A percentile compares a stretch with the other conserved stretches of the same genome.
These are phyloP conservation scores for Campylomormyrus tamandua DNA, from an alignment of 2,113 vertebrate genomes.

Conservation along the genomic window DNA sequence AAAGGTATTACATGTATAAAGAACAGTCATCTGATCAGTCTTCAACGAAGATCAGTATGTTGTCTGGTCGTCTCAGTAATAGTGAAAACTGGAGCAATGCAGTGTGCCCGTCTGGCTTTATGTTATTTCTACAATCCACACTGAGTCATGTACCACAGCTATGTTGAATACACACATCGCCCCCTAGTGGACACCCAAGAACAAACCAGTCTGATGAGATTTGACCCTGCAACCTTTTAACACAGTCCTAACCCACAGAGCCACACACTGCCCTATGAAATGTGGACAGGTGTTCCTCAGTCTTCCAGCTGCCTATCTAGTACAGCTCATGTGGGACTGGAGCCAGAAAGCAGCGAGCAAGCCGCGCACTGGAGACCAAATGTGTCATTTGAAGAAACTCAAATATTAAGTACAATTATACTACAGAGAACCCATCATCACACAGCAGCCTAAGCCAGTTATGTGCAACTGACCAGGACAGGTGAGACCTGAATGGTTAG, in stretches of 20 bases:
- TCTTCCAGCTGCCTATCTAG: not conserved
- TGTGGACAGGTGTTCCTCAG: too few species aligned
- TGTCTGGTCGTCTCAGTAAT: not conserved
- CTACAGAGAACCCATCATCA: not conserved
- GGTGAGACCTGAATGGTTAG: not conserved
- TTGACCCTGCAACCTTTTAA: not conserved
- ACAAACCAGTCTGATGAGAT: not conserved
- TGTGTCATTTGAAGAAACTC: not conserved
- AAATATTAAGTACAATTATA: not conserved
- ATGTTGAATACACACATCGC: not conserved
- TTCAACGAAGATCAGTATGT: not conserved
- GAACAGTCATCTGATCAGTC: not conserved
- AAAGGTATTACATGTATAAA: not conserved
- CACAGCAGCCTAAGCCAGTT: not conserved
- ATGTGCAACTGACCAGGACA: not conserved
- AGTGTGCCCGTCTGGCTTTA: not conserved
- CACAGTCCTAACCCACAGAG: not conserved
- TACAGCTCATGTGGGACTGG: not conserved
- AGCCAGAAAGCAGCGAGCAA: not conserved
- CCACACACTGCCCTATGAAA: not conserved
- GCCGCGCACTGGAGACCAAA: not conserved
- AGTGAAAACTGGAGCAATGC: not conserved
- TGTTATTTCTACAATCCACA: not conserved
- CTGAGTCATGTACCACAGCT: not conserved
- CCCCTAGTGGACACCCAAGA: not conserved